Evolutionary conservation across 2,113 vertebrate species (phyloP), one percentile per base, ranked within the genome.

Genomic region (Cyanocitta stelleri): DNA sequence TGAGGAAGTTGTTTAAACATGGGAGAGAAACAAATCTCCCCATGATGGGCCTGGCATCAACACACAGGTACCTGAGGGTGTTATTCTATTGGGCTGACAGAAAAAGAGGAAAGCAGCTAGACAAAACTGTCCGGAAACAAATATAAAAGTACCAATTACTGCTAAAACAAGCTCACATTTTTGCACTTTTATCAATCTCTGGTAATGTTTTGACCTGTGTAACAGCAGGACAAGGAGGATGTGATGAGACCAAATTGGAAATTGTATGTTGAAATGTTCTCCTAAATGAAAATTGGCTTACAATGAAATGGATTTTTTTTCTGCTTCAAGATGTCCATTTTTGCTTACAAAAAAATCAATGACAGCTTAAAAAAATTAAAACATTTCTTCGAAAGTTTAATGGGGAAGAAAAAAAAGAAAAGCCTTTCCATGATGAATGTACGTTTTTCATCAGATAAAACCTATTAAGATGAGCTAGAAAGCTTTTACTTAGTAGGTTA

Each of bases 331-430:
- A 87, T 94, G 84, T 85, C 91, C 87, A 51, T 85, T 94, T 96
- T 91, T 96, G 93, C 81, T 94, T 82, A 83, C 56, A 72, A 84
- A 90, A 93, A 96, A 96, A 94, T 95, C 96, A 96, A 95, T 96
- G 93, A 46, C 54, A 66, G 73, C 85, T 93, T 91, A 81, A 93
- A 96, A 95, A 95, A 93, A 94, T 80, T 90, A 84, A 88, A 96
- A 64, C 76, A 84, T 90, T 93, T 97, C 85, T 87, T 96, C 16
- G 22, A 95, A 94, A 94, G 80, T 96, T 90, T 88, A 94, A 88
- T 96, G 72, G 75, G 58, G 33, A 52, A 74, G 64, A 61, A 80
- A 92, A 89, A 91, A 91, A 84, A 81, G 66, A 72, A 68, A 93
- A 95, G 27, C 61, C 54, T 30, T 88, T 79, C 89, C 62, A 49